phyloP scores from a whole-genome alignment of 2,888 invertebrate genomes.

The Deilephila porcellus region DNA sequence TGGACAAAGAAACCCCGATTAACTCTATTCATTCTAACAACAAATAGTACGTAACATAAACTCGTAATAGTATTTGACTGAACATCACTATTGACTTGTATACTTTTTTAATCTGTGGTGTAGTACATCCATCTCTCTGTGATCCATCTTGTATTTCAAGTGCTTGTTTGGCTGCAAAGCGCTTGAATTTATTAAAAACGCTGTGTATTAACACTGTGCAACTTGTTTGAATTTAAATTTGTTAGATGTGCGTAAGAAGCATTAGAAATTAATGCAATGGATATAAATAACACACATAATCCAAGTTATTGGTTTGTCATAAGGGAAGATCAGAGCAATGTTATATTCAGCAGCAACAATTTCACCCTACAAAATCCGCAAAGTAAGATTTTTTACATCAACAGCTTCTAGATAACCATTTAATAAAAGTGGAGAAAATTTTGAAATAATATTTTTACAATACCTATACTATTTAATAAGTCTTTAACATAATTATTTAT shows the following conservation, averaged over 20 bases:
- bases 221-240: conserved; percentile 5
- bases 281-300: conserved; percentile 66
- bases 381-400: conserved; percentile 54
- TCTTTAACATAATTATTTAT: not conserved
- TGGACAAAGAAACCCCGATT: no score
- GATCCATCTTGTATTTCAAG: conserved; percentile 7
- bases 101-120: not conserved
- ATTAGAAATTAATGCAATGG: conserved; percentile 51
- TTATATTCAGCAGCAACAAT: conserved; percentile 74
- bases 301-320: conserved; percentile 80
- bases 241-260: not conserved
- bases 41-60: no score
- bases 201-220: not conserved
- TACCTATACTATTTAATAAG: no score
- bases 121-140: not conserved
- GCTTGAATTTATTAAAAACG: conserved; percentile 29
- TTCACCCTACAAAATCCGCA: conserved; percentile 71
- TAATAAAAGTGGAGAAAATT: no score
- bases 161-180: conserved; percentile 36
- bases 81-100: no score
- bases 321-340: conserved; percentile 77
- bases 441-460: no score
- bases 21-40: no score
- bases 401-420: no score
- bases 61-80: no score